Evolutionary conservation across 2,113 vertebrate genomes (phyloP).

Genomic region (Lampris incognitus): DNA sequence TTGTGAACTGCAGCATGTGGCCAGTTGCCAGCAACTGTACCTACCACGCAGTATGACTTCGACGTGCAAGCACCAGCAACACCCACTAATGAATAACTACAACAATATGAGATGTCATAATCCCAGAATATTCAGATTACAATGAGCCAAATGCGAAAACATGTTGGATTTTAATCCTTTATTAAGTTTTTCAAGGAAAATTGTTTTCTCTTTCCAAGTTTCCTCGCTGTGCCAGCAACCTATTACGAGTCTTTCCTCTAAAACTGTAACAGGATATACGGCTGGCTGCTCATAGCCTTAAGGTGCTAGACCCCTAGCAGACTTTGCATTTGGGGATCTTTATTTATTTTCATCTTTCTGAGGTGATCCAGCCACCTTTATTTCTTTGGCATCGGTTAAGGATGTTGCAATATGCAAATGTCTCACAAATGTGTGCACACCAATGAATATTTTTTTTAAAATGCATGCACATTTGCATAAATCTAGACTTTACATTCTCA

Average conservation of each 20-base stretch:
- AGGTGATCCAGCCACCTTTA: constrained; percentile 32
- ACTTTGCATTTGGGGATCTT: constrained; percentile 24
- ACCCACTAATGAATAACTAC: not conserved
- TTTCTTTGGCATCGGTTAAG: not conserved
- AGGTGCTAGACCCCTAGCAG: constrained; percentile 22
- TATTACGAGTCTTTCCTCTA: constrained; percentile 14
- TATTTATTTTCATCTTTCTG: constrained; percentile 35
- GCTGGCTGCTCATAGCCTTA: constrained; percentile 26
- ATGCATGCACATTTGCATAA: not conserved
- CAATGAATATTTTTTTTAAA: not conserved
- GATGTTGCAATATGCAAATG: not conserved
- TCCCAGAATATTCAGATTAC: not conserved
- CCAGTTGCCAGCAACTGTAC: not conserved
- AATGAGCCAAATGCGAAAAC: not conserved
- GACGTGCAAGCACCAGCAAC: not conserved
- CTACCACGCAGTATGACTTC: not conserved
- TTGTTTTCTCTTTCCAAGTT: not conserved
- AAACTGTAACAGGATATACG: constrained; percentile 50
- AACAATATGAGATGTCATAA: not conserved
- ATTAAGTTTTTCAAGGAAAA: constrained; percentile 30
- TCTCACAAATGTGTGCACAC: not conserved
- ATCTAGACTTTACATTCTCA: not conserved
- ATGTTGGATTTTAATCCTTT: constrained; percentile 17
- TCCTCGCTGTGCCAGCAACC: constrained; percentile 16
- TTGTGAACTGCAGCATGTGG: not conserved